phyloP scores from a whole-genome alignment of 2,888 invertebrate species.

The Tholera decimalis region DNA sequence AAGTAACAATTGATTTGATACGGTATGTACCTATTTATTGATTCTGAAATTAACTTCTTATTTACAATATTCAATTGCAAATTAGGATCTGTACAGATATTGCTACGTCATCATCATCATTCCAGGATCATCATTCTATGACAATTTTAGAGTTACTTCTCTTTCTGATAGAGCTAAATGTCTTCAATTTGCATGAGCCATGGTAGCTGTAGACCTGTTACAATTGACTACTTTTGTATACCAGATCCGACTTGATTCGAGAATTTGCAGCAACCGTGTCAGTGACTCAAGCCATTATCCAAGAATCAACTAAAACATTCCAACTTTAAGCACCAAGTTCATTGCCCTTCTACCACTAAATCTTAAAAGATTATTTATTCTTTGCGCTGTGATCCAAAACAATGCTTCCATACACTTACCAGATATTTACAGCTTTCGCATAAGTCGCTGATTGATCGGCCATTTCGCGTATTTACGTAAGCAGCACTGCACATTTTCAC shows the following conservation, averaged over 20 bases:
- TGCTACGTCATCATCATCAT: too few species aligned
- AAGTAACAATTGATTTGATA: background rate
- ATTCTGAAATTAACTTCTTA: background rate
- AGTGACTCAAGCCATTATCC: slow-evolving; percentile 23
- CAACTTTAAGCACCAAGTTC: slow-evolving; percentile 45
- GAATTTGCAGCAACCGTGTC: background rate
- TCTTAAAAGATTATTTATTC: slow-evolving; percentile 64
- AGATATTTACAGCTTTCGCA: slow-evolving; percentile 64
- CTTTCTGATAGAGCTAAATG: too few species aligned
- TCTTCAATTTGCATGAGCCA: too few species aligned
- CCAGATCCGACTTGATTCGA: slow-evolving; percentile 6
- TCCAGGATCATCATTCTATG: too few species aligned
- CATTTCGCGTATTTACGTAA: slow-evolving; percentile 69
- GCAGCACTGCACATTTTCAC: slow-evolving; percentile 70
- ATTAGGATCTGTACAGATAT: too few species aligned
- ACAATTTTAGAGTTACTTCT: too few species aligned
- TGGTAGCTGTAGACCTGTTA: background rate
- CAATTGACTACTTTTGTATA: slow-evolving; percentile 12
- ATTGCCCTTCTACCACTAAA: slow-evolving; percentile 56
- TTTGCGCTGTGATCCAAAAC: slow-evolving; percentile 57
- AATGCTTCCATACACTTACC: slow-evolving; percentile 61
- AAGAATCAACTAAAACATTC: slow-evolving; percentile 20
- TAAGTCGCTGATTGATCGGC: slow-evolving; percentile 65
- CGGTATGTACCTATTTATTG: background rate
- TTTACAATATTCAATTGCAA: background rate